Conservation (phyloP, 2,888 invertebrate species). For the Trichogramma evanescens region DNA sequence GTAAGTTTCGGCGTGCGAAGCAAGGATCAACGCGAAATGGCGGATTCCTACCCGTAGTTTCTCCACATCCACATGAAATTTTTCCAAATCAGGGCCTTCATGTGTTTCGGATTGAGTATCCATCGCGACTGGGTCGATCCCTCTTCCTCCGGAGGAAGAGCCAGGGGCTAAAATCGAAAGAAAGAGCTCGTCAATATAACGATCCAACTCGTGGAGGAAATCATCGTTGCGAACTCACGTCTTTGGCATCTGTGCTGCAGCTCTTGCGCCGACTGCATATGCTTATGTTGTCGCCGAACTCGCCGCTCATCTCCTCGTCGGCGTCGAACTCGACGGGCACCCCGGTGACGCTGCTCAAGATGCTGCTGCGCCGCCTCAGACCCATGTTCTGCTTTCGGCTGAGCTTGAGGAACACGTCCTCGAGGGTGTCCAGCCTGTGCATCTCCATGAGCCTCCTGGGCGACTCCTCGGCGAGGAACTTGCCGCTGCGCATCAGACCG, state of each 20-base stretch:
- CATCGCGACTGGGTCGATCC: conserved; percentile 46
- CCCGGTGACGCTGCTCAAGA: conserved; percentile 63
- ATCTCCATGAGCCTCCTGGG: conserved; percentile 65
- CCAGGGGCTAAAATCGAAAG: conserved; percentile 46
- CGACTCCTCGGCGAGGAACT: conserved; percentile 77
- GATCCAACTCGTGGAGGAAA: neutral
- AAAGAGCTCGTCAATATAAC: neutral
- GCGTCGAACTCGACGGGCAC: conserved; percentile 44
- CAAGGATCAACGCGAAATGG: neutral
- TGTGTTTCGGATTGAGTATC: conserved; percentile 63
- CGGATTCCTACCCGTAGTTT: conserved; percentile 62
- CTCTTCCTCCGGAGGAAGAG: conserved; percentile 65
- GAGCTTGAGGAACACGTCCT: conserved; percentile 75
- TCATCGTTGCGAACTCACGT: conserved; percentile 24
- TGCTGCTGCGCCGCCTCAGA: conserved; percentile 71
- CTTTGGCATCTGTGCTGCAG: conserved; percentile 43
- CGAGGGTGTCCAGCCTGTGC: conserved; percentile 67
- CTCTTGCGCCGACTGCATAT: conserved; percentile 63
- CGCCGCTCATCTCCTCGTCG: conserved; percentile 69
- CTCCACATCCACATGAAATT: conserved; percentile 81
- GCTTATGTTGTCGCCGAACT: conserved; percentile 80
- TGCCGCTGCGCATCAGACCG: conserved; percentile 76
- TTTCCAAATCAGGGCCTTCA: conserved; percentile 81
- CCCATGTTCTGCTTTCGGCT: conserved; percentile 76
- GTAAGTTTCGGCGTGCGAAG: neutral